These are phyloP conservation scores for Clytia hemisphaerica DNA, from an alignment of 30 jellyfish, hydroid and myxozoan genomes.

Conservation along the genomic window DNA sequence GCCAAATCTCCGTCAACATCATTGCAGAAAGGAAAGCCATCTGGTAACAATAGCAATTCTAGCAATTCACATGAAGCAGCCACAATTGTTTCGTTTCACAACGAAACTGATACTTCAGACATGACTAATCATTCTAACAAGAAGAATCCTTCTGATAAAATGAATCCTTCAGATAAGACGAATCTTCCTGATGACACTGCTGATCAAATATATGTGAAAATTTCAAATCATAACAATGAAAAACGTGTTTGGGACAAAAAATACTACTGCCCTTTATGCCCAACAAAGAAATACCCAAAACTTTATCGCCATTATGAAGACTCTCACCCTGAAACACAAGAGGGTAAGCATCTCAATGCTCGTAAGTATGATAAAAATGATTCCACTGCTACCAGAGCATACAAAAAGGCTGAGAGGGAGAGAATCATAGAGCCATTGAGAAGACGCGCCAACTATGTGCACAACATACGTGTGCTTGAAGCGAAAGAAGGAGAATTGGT, in stretches of 20 bases:
- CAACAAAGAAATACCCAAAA: background rate
- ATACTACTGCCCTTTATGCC: background rate
- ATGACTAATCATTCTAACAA: no score
- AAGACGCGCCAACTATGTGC: background rate
- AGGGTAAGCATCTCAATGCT: background rate
- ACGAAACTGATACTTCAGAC: no score
- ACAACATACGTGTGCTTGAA: background rate
- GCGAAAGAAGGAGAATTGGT: background rate
- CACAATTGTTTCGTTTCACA: no score
- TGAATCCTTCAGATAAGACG: no score
- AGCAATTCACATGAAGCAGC: no score
- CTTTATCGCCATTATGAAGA: background rate
- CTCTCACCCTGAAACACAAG: background rate
- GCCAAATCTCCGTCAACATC: no score
- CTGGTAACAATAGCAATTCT: no score
- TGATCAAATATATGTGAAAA: constrained; percentile 1
- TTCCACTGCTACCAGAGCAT: background rate
- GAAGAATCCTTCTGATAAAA: no score
- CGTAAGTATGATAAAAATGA: background rate
- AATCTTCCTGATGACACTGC: no score
- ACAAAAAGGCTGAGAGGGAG: background rate
- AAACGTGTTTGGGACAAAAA: background rate
- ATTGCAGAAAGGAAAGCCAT: no score
- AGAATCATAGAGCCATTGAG: background rate
- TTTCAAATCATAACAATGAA: background rate